Base-by-base conservation (phyloP, 2,888 invertebrate genomes). In the Amblyjoppa proteus region DNA sequence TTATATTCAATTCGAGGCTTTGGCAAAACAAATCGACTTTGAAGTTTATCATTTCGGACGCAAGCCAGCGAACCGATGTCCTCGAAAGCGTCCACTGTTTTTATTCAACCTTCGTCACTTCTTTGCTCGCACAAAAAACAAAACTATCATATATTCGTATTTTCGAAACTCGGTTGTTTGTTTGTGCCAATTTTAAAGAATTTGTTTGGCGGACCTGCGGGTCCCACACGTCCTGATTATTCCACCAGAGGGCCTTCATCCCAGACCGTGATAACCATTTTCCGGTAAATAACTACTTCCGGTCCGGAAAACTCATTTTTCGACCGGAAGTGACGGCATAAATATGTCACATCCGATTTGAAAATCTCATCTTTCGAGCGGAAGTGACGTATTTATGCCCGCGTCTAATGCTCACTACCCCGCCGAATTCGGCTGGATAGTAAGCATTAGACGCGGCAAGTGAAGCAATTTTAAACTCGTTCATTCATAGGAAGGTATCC, bases 1-100 rank as follows among this genome's bases (percentile, higher is more conserved):
- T 45, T 61, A 2, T 51, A 70, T 28, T 70, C 56, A 71, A 74
- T 16, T 38, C 64, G 51, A 41, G 16, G 34, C 45, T 74, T 38
- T 49, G 25, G 25, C 70, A 68, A 71, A 78, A 58, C 58, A 34
- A 31, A 51, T 51, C n/a, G 56, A 66, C 41, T 7, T 61, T 41
- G 38, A 51, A 68, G 58, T 74, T 74, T 5, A 41, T 73, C 11
- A 41, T 68, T 68, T 68, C 41, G 38, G 38, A 64, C 64, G 31
- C 68, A 38, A 38, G 64, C 20, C 20, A 20, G 20, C 64, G 16
- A 25, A 68, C 41, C n/a, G 41, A 11, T 25, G 75, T 16, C 81
- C 75, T 76, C 38, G 70, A 76, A 7, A 11, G 4, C 11, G 38
- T 41, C 11, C 68, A 45, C 1, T 20, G 38, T 68, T 68, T 68